Conservation (phyloP, 2,888 invertebrate species). For the Oligia fasciuncula region DNA sequence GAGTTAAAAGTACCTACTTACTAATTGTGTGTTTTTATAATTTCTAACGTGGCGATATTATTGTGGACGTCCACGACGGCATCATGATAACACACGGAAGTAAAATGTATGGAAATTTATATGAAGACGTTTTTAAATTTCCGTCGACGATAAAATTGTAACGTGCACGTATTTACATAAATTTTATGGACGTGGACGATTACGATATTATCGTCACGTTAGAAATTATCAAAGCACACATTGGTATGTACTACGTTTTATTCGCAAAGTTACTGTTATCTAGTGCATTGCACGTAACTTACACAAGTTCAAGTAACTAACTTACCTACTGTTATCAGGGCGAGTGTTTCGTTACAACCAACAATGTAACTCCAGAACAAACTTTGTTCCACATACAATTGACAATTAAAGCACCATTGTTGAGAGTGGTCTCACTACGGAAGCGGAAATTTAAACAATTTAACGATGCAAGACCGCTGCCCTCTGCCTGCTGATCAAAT, state of each 20-base stretch:
- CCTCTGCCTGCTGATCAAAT: slow-evolving; percentile 37
- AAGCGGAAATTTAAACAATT: slow-evolving; percentile 69
- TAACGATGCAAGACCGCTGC: slow-evolving; percentile 38
- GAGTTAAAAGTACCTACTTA: too few species aligned
- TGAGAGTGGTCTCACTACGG: slow-evolving; percentile 47
- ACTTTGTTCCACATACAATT: slow-evolving; percentile 59
- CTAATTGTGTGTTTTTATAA: not conserved
- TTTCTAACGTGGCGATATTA: not conserved
- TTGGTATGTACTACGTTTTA: slow-evolving; percentile 9
- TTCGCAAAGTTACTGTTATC: slow-evolving; percentile 4
- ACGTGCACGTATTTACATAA: too few species aligned
- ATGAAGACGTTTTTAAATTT: not conserved
- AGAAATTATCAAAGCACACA: too few species aligned
- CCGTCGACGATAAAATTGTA: too few species aligned
- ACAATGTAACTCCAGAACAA: slow-evolving; percentile 29
- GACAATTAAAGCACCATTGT: slow-evolving; percentile 65
- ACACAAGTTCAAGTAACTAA: slow-evolving; percentile 15
- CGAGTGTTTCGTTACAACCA: slow-evolving; percentile 20
- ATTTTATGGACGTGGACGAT: too few species aligned
- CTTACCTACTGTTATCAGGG: slow-evolving; percentile 14
- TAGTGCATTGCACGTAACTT: not conserved
- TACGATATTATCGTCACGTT: too few species aligned
- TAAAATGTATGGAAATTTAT: not conserved
- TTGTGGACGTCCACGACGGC: not conserved
- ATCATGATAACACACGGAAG: not conserved